These are phyloP conservation scores for Trichonephila inaurata DNA, from an alignment of 1,140 invertebrate genomes.

Conservation along the genomic window DNA sequence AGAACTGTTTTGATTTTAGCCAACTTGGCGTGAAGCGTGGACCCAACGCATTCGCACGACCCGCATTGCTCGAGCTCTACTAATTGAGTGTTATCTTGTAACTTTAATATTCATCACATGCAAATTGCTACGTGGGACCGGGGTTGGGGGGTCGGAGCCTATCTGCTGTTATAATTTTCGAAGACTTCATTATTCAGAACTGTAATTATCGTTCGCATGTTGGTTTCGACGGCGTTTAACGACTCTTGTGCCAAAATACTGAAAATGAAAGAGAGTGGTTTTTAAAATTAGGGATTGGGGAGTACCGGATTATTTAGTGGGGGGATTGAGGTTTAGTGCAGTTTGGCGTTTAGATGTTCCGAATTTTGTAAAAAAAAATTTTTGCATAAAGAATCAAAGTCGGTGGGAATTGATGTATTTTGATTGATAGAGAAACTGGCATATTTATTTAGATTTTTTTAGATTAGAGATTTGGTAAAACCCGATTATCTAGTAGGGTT, in stretches of 20 bases:
- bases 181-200: conserved; percentile 52
- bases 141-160: neutral
- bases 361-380: too few species aligned
- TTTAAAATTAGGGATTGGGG: conserved; percentile 12
- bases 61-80: neutral
- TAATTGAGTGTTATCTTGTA: conserved; percentile 55
- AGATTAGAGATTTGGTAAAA: too few species aligned
- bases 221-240: neutral
- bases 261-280: conserved; percentile 14
- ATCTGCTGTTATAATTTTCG: conserved; percentile 49
- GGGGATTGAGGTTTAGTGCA: neutral
- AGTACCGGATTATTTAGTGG: neutral
- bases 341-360: neutral
- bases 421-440: too few species aligned
- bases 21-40: neutral
- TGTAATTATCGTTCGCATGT: conserved; percentile 41
- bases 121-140: conserved; percentile 27
- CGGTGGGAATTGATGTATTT: too few species aligned
- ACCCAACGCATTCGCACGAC: neutral
- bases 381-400: too few species aligned
- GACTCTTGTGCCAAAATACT: neutral
- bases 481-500: too few species aligned
- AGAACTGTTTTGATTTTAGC: conserved; percentile 25
- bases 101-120: conserved; percentile 55
- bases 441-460: too few species aligned